Base-by-base conservation (phyloP, 2,888 invertebrate genomes). In the Xestia ashworthii region DNA sequence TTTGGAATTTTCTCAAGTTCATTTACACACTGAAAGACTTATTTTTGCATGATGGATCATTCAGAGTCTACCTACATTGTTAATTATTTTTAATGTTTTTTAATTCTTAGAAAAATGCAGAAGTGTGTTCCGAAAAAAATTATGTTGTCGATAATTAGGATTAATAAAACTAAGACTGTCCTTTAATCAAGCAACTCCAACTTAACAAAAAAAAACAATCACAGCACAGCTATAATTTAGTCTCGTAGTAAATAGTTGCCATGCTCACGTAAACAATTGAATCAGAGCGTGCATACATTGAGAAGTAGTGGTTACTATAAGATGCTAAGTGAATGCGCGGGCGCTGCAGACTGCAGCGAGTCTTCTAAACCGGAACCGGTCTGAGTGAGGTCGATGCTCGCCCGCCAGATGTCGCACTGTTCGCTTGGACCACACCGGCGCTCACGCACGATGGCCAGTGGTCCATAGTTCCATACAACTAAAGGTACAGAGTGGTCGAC, bases 331-430 rank as follows among this genome's bases (percentile, higher is more conserved):
- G 81, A 88, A 85, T 83, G 88, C 86, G 87, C 83, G 67, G 71
- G 84, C 82, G 85, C 32, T 32, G 32, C 90, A 89, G 89, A 89
- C 89, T 91, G 91, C 90, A 88, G 77, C 67, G 88, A 86, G 89
- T 87, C 87, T 86, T 78, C 77, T 78, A 85, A 87, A 85, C 85
- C 85, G 85, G 85, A 81, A 85, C 80, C 78, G 81, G 72, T 76
- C 46, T 64, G 79, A 80, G 81, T 73, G 86, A 84, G 94, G 94
- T 94, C 94, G 93, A 88, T 89, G 94, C 85, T 88, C 94, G 93
- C 87, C 88, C 90, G 83, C 92, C 94, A 93, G 92, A 93, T 93
- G 93, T 91, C 90, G 90, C 90, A 82, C 70, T 85, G 75, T 77
- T 82, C 76, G 66, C 84, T 85, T 85, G 82, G 86, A 89, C 89